A percentile compares a stretch with the other conserved stretches of the same genome.
Conservation (phyloP, 2,888 invertebrate species). For the Dichetophora obliterata region DNA sequence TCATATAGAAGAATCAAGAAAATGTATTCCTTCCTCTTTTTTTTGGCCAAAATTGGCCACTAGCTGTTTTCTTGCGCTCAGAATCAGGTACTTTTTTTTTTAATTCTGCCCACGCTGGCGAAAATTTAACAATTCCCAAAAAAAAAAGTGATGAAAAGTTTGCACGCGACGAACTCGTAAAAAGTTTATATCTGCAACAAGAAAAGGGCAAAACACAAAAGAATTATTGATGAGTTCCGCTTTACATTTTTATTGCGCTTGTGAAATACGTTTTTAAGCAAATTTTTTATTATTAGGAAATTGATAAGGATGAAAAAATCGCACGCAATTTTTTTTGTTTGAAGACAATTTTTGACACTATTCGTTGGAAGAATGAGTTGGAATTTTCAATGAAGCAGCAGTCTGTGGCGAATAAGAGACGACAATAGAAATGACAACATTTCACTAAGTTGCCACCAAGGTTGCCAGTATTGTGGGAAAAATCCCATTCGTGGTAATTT, state of each 20-base stretch:
- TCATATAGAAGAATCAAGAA: constrained; percentile 3
- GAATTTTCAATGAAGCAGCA: not conserved
- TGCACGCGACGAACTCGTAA: not conserved
- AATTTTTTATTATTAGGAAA: constrained; percentile 15
- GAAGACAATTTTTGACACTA: not conserved
- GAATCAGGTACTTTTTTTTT: constrained; percentile 50
- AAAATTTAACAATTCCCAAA: constrained; percentile 43
- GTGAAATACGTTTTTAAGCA: constrained; percentile 20
- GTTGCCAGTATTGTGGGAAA: too few species aligned
- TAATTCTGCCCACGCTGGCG: constrained; percentile 52
- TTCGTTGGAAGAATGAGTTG: constrained; percentile 1
- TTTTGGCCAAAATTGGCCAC: constrained; percentile 50
- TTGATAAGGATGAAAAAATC: constrained; percentile 16
- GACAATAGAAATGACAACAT: not conserved
- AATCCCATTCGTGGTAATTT: too few species aligned
- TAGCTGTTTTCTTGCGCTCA: constrained; percentile 52
- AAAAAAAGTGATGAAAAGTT: constrained; percentile 23
- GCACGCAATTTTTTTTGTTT: constrained; percentile 18
- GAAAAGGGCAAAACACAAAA: constrained; percentile 20
- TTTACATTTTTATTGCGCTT: constrained; percentile 16
- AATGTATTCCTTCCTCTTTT: constrained; percentile 16
- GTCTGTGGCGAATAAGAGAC: not conserved
- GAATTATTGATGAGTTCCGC: not conserved
- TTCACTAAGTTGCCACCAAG: not conserved
- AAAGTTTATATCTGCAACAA: constrained; percentile 27